Base-by-base conservation (phyloP, 2,888 invertebrate species). In the Anoplius nigerrimus region DNA sequence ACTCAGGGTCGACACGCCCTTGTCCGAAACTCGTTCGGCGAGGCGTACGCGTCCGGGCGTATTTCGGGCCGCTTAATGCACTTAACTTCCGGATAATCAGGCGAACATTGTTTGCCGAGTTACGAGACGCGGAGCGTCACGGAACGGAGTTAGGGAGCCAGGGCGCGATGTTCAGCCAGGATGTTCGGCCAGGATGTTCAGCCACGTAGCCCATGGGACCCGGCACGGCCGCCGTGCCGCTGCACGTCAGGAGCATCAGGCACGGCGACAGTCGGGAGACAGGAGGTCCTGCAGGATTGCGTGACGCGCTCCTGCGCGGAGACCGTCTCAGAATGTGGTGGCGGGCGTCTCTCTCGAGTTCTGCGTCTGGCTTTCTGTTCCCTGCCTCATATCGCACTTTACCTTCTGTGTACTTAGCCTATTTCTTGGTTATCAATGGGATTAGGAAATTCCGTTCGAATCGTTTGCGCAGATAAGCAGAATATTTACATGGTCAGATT, bases 51-150 rank as follows among this genome's bases (percentile, higher is more conserved):
- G 59, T 22, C 57, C 66, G 61, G 45, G 21, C 61, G 55, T 72
- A 63, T 69, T 75, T 72, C 66, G 61, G n/a, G n/a, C 55, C 65
- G 69, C 62, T 66, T 75, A 76, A 80, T 74, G 71, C 76, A 75
- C 72, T 80, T 80, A 75, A 69, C 74, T 73, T 65, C 62, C 61
- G 75, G 68, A 76, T 78, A 80, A 77, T 77, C 78, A 77, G 70
- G 72, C 67, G 68, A 79, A 74, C 78, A 66, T 73, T 75, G 80
- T 81, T 79, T 73, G 75, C 59, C 58, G 71, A 80, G 78, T 78
- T 81, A 59, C 69, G 76, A 72, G 72, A 76, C 63, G 72, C 71
- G 34, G 34, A 27, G 62, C 34, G 58, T 54, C 45, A 43, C 46
- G 62, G 65, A 71, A 65, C 34, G 45, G 62, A 74, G 68, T 75